Base-by-base conservation (phyloP, 2,888 invertebrate species). In the Caenorhabditis doughertyi region DNA sequence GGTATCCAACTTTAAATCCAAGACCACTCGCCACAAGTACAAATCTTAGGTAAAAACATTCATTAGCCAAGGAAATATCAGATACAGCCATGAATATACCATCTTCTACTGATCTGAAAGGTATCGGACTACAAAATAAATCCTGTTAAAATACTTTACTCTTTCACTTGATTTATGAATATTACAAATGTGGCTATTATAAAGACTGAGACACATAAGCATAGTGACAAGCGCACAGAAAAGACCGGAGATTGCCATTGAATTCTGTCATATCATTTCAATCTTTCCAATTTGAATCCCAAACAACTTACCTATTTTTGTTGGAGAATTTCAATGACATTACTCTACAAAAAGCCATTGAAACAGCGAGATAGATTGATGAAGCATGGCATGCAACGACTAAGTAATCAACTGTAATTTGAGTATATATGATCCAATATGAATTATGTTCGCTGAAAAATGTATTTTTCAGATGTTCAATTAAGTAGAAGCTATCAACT, bases 271-370 rank as follows among this genome's bases (percentile, higher is more conserved):
- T 11, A 23, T 27, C 35, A n/a, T 3, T 18, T 29, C 18, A 49
- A n/a, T 4, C 35, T 49, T 32, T 5, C 2, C 29, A n/a, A 32
- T 8, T 21, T 21, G 2, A 32, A 35, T n/a, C n/a, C n/a, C n/a
- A n/a, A 2, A 16, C 3, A n/a, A 27, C 2, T 65, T 49, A 55
- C 76, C 67, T 23, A 27, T 68, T 49, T 44, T 25, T 29, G 25
- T 60, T 58, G 0, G 62, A 39, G 11, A 68, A 60, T n/a, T 77
- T 77, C 53, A 77, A 25, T 7, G 77, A 68, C 51, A 53, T 60
- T 0, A 77, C 53, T 53, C 77, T 51, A 42, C 77, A 77, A 23
- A 77, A 68, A 13, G 77, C 77, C 77, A 77, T 77, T 23, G 68
- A 60, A 16, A 58, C 77, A 8, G 77, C 77, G 0, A 68, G 60